Base-by-base conservation (phyloP, 2,113 vertebrate species). In the Orthonyx spaldingii region DNA sequence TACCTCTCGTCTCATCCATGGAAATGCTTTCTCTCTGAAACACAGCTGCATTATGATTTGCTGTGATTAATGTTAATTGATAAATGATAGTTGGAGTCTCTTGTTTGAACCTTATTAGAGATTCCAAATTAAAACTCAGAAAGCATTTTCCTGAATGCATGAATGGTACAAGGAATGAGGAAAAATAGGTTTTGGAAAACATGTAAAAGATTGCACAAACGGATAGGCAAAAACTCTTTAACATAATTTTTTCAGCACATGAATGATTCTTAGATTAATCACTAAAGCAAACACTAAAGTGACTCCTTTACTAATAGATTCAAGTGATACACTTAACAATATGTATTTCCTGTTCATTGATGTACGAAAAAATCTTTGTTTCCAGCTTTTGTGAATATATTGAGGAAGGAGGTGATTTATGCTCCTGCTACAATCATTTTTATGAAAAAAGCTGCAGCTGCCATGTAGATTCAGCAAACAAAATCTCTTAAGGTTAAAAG, bases 41-140 rank as follows among this genome's bases (percentile, higher is more conserved):
- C 90, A 79, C 81, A 97, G 94, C 81, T 97, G 88, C 90, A 69
- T 97, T 96, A 65, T 96, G 93, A 93, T 96, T 97, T 98, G 80
- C 90, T 95, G 72, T 96, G 93, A 86, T 91, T 93, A 92, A 88
- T 94, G 94, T 95, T 96, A 98, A 97, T 97, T 97, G 96, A 94
- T 95, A 98, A 98, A 95, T 97, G 81, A 63, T 77, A 95, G 87
- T 79, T 80, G 84, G 46, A 68, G 33, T 91, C 52, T 95, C 74
- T 92, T 96, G 42, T 94, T 94, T 96, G 79, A 87, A 79, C 79
- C 44, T 95, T 84, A 89, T 96, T 97, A 94, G 69, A 79, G 78
- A 84, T 94, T 95, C 21, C 16, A 64, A 60, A 66, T 68, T 88
- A 85, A 82, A 93, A 93, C 84, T 71, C 3, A 6, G 49, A 87